Base-by-base conservation (phyloP, 1,140 invertebrate genomes). In the Wasmannia auropunctata region DNA sequence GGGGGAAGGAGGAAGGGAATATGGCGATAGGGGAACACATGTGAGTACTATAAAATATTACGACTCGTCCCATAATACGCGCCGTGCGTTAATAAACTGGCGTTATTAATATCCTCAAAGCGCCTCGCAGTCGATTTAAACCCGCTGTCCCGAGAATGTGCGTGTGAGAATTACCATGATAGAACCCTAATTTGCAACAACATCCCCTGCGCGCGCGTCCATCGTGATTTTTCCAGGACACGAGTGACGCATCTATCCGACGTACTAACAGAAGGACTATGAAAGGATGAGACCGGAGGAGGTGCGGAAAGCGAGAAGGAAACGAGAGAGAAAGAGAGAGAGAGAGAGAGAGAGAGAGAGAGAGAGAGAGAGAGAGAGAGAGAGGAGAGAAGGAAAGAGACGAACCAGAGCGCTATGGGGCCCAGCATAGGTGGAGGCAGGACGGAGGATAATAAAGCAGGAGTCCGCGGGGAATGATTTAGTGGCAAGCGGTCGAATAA, bases 391-490 rank as follows among this genome's bases (percentile, higher is more conserved):
- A n/a, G n/a, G n/a, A n/a, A n/a, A n/a, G n/a, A n/a, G n/a, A 77
- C 76, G 60, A 77, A 58, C 56, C 88, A 70, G 72, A 37, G 49
- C 22, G 76, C 37, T 65, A 31, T 31, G 19, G 58, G 65, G 51
- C 7, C 31, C 14, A 46, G 65, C 69, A 46, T 62, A 79, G 70
- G 72, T 28, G 62, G 87, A 87, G 74, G 60, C 75, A 86, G 85
- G 91, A 92, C 88, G 75, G 87, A 63, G 86, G 91, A 93, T 93
- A 94, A 94, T 94, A 94, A 93, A 93, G 93, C 92, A 85, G 90
- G 88, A 94, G 93, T 93, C 93, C 89, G 58, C 77, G 89, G 87
- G 90, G 90, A 92, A 94, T 94, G 93, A 94, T 94, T 94, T 94
- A 94, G 91, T 90, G 91, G 89, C 91, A 90, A 89, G 87, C 87